Evolutionary conservation across 2,797 vertebrate species (phyloP), one percentile per base, ranked within the genome.

Genomic region (Peromyscus eremicus): DNA sequence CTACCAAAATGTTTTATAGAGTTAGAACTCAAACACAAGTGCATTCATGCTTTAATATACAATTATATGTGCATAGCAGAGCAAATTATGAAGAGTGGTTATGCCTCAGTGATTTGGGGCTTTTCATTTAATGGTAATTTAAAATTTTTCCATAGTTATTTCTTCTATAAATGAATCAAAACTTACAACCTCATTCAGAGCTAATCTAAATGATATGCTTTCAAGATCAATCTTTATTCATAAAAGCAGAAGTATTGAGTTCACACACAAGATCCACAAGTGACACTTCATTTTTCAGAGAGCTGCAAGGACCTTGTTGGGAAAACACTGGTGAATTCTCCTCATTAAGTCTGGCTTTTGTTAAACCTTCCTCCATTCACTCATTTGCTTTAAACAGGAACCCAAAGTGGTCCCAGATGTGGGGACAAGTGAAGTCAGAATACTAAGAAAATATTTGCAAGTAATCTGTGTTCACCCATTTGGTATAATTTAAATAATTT

Each of bases 91-190:
- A 75, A 95, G 17, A 90, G 25, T 46, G 37, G 12, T 66, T 95
- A 73, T 73, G 5, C 2, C 23, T 96, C 85, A 11, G 23, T 92
- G 9, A 13, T 29, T 66, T 16, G 5, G 40, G 17, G 49, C 66
- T 95, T 91, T 93, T 87, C 5, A 81, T 43, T 85, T 82, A 88
- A 89, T 82, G 81, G 27, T 70, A 81, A 55, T 95, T 97, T 89
- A 7, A 73, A 55, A 0, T 5, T 46, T 86, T 88, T 82, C 40
- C 81, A 0, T 92, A 23, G 19, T 87, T 83, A 81, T 70, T 82
- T 92, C 7, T 82, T 77, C 76, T 52, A 57, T 3, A 79, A 77
- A 75, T 92, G 66, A 85, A 90, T 32, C 32, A 90, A 80, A 89
- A 89, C 60, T 81, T 81, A 80, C 0, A 95, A 43, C 10, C 94